Percentiles rank a stretch among this genome's conserved stretches.
phyloP scores from a whole-genome alignment of 2,888 invertebrate genomes.

The Machimus rusticus region DNA sequence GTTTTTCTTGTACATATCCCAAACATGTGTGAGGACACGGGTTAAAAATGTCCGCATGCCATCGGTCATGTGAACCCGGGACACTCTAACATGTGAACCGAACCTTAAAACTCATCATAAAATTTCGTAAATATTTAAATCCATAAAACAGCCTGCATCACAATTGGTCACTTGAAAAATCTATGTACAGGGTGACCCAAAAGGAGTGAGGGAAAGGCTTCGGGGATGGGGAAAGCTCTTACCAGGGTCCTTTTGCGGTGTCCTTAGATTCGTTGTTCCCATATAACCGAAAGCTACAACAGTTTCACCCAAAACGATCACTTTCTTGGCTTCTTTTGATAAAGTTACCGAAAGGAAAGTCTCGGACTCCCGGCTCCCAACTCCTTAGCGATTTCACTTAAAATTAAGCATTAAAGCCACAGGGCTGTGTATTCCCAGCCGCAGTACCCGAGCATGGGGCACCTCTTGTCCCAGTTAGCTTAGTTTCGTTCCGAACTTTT shows the following conservation, averaged over 20 bases:
- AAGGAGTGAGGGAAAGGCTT: neutral
- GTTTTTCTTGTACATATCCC: neutral
- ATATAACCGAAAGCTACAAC: neutral
- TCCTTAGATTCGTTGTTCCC: neutral
- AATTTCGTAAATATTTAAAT: neutral
- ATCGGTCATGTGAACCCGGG: neutral
- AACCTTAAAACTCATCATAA: neutral
- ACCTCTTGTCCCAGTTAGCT: neutral
- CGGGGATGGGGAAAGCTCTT: neutral
- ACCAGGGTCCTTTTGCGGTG: neutral
- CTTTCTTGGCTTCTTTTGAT: neutral
- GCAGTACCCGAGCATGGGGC: neutral
- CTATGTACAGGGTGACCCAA: neutral
- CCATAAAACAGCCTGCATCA: neutral
- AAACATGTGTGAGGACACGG: neutral
- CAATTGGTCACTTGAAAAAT: neutral
- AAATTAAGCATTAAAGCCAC: neutral
- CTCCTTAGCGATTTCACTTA: neutral
- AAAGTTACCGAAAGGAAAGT: neutral
- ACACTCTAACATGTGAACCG: neutral
- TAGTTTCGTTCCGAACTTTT: neutral
- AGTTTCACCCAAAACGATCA: neutral
- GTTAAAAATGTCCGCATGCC: neutral
- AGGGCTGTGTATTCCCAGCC: neutral
- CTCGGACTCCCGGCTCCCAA: neutral